These are phyloP conservation scores for Pardosa pseudoannulata DNA, from an alignment of 2,888 invertebrate species.

Conservation along the genomic window DNA sequence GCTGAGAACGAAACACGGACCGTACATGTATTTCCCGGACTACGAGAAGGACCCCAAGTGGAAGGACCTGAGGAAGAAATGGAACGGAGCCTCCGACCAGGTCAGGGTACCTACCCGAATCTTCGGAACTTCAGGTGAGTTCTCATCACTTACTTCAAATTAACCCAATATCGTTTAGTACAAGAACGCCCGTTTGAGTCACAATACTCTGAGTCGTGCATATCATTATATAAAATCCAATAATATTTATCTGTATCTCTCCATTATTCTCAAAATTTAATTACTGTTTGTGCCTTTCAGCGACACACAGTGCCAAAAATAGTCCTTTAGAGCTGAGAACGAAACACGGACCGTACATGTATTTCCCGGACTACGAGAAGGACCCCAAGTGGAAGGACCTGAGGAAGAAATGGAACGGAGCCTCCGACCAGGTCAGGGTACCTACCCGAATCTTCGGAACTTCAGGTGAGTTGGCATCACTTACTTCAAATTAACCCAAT, in stretches of 20 bases:
- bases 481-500: too few relatives aligned
- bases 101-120: slow-evolving; percentile 42
- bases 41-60: slow-evolving; percentile 51
- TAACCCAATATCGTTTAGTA: too few relatives aligned
- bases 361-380: slow-evolving; percentile 63
- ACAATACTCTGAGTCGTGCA: too few relatives aligned
- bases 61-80: slow-evolving; percentile 35
- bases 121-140: slow-evolving; percentile 45
- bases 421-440: slow-evolving; percentile 59
- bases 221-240: too few relatives aligned
- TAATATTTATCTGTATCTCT: too few relatives aligned
- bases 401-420: slow-evolving; percentile 35
- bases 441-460: slow-evolving; percentile 36
- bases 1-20: slow-evolving; percentile 45
- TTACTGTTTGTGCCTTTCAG: slow-evolving; percentile 25
- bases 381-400: slow-evolving; percentile 42
- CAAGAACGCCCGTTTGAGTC: too few relatives aligned
- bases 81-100: slow-evolving; percentile 51
- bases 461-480: too few relatives aligned
- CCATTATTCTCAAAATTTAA: too few relatives aligned
- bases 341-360: slow-evolving; percentile 57
- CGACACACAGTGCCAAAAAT: slow-evolving; percentile 50
- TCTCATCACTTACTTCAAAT: too few relatives aligned
- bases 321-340: slow-evolving; percentile 37
- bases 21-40: slow-evolving; percentile 66